These are phyloP conservation scores for Adelognathus sp. DNA, from an alignment of 2,888 invertebrate species.

Conservation along the genomic window DNA sequence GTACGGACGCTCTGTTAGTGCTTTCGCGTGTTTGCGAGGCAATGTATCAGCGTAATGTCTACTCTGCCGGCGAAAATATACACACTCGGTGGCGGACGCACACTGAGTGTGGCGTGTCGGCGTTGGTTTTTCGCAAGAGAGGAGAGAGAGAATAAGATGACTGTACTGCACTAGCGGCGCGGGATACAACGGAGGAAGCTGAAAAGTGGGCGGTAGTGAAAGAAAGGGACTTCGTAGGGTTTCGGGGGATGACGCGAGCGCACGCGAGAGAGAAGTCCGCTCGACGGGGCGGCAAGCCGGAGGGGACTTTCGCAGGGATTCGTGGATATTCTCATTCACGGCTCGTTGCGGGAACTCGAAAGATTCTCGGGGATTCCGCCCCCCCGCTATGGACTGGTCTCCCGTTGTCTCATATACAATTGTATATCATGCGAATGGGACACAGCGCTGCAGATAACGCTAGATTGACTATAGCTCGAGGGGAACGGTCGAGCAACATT, in stretches of 20 bases:
- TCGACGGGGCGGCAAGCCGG: conserved; percentile 35
- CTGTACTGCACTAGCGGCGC: background rate
- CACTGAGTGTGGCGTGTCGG: conserved; percentile 11
- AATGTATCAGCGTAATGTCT: conserved; percentile 57
- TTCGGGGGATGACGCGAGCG: conserved; percentile 5
- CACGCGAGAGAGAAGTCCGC: background rate
- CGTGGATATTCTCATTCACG: conserved; percentile 40
- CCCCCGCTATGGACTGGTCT: background rate
- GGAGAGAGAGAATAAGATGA: conserved; percentile 6
- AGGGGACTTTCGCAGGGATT: conserved; percentile 46
- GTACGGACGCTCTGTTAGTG: conserved; percentile 53
- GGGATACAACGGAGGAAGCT: conserved; percentile 22
- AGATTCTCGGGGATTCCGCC: conserved; percentile 30
- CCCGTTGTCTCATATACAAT: conserved; percentile 4
- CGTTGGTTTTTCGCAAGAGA: conserved; percentile 10
- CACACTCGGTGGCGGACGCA: conserved; percentile 16
- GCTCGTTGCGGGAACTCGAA: conserved; percentile 42
- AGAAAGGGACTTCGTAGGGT: background rate
- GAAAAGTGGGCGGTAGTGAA: conserved; percentile 12
- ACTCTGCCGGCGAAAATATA: conserved; percentile 3
- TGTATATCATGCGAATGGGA: background rate
- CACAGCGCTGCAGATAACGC: background rate
- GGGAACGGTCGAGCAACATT: background rate
- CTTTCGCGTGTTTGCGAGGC: conserved; percentile 58
- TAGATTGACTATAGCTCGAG: background rate